phyloP scores from a whole-genome alignment of 2,797 vertebrate species.

The Euphonia xanthogaster region DNA sequence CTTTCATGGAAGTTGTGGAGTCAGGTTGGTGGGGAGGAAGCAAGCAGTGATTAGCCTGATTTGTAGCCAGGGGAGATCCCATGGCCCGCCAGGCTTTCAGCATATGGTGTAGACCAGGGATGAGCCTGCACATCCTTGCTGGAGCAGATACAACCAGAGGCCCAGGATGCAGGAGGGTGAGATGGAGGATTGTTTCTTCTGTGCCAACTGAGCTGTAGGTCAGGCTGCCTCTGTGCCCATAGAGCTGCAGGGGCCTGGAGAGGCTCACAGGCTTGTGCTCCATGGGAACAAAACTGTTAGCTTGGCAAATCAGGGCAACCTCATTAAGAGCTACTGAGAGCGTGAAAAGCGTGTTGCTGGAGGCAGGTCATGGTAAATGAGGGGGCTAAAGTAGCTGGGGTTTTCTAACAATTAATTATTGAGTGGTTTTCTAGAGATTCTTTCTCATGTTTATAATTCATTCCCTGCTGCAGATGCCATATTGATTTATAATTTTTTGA shows the following conservation, averaged over 20 bases:
- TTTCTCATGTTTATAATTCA: constrained; percentile 8
- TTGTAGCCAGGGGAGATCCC: background rate
- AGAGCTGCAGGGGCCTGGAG: background rate
- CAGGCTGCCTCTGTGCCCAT: background rate
- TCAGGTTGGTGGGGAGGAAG: background rate
- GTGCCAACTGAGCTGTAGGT: background rate
- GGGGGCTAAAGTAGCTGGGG: background rate
- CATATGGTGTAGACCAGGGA: background rate
- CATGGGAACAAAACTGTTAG: background rate
- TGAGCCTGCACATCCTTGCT: background rate
- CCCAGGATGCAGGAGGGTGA: background rate
- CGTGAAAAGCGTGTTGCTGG: background rate
- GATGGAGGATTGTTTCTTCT: background rate
- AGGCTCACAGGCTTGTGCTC: background rate
- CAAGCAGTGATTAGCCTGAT: background rate
- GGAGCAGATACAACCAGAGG: background rate
- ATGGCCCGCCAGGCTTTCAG: background rate
- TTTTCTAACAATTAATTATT: constrained; percentile 42
- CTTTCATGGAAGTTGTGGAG: background rate
- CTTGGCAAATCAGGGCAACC: background rate
- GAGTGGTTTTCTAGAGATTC: constrained; percentile 17
- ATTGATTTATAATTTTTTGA: constrained; percentile 36
- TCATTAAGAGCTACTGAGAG: background rate
- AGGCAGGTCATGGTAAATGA: constrained; percentile 12
- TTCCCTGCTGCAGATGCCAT: background rate